Conservation (phyloP, 2,888 invertebrate genomes). For the Limulus polyphemus region DNA sequence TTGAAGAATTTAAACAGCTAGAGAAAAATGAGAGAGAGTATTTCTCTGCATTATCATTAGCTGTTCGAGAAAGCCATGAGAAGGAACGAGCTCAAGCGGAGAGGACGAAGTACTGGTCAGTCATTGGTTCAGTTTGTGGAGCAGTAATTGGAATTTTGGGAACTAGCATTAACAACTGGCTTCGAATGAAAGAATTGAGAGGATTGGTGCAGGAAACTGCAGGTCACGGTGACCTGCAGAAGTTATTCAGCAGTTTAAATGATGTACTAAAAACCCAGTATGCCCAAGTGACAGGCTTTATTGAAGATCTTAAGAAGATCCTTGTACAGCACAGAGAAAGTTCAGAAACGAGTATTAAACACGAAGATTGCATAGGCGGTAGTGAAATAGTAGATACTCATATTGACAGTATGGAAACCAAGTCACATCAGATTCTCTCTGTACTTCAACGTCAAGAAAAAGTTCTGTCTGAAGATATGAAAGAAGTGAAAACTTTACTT, state of each 20-base stretch:
- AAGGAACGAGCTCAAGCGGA: slow-evolving; percentile 66
- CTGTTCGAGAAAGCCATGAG: slow-evolving; percentile 68
- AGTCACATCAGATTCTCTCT: slow-evolving; percentile 9
- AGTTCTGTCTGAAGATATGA: slow-evolving; percentile 29
- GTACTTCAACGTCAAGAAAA: slow-evolving; percentile 28
- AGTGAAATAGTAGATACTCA: neutral
- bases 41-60: slow-evolving; percentile 57
- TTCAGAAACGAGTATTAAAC: no score
- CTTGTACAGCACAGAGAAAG: neutral
- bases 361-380: no score
- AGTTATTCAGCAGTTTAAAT: slow-evolving; percentile 13
- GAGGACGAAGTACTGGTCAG: slow-evolving; percentile 70
- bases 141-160: slow-evolving; percentile 50
- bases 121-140: slow-evolving; percentile 57
- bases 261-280: slow-evolving; percentile 19
- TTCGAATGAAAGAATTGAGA: slow-evolving; percentile 51
- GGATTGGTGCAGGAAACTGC: slow-evolving; percentile 46
- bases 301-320: slow-evolving; percentile 22
- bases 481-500: slow-evolving; percentile 28
- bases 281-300: slow-evolving; percentile 22
- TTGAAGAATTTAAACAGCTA: slow-evolving; percentile 48
- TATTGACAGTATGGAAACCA: slow-evolving; percentile 4
- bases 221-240: slow-evolving; percentile 19
- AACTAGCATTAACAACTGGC: slow-evolving; percentile 51
- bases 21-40: slow-evolving; percentile 62